Evolutionary conservation across 2,888 invertebrate genomes (phyloP).

Genomic region (Drosophila monieri): DNA sequence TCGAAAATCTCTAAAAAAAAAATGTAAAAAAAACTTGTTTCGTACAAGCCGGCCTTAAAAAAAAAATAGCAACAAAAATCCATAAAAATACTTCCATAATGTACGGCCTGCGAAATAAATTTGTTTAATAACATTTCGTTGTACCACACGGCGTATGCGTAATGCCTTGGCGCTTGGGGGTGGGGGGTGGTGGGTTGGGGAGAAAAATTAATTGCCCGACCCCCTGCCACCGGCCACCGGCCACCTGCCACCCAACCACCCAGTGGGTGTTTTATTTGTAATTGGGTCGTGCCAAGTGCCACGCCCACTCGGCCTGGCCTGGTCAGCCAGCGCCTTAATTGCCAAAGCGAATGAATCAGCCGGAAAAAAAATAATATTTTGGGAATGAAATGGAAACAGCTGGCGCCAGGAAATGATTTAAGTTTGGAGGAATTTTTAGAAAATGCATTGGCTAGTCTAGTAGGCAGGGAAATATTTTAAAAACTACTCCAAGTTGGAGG

Average conservation of each 20-base stretch:
- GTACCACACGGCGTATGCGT: slow-evolving; percentile 35
- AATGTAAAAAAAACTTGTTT: too few species aligned
- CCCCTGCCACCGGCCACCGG: too few species aligned
- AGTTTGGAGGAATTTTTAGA: too few species aligned
- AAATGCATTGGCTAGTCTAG: too few species aligned
- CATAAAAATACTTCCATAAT: too few species aligned
- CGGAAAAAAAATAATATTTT: not conserved
- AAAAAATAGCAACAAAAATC: slow-evolving; percentile 4
- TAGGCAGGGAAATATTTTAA: too few species aligned
- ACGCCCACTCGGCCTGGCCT: slow-evolving; percentile 13
- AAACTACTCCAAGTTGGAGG: too few species aligned
- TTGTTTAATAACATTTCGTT: slow-evolving; percentile 30
- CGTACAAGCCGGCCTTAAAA: too few species aligned
- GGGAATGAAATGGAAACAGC: not conserved
- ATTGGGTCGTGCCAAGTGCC: slow-evolving; percentile 29
- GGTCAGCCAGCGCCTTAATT: slow-evolving; percentile 14
- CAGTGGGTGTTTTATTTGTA: slow-evolving; percentile 13
- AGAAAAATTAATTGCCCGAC: slow-evolving; percentile 31
- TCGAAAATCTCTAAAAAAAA: too few species aligned
- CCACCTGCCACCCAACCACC: not conserved
- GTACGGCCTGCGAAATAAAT: not conserved
- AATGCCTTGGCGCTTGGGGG: slow-evolving; percentile 27
- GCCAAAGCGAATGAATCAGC: slow-evolving; percentile 15
- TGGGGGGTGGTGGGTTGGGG: too few species aligned
- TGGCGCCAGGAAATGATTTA: not conserved